Percentiles rank a stretch among this genome's conserved stretches.
These are phyloP conservation scores for Noctua comes DNA, from an alignment of 2,888 invertebrate genomes.

Conservation along the genomic window DNA sequence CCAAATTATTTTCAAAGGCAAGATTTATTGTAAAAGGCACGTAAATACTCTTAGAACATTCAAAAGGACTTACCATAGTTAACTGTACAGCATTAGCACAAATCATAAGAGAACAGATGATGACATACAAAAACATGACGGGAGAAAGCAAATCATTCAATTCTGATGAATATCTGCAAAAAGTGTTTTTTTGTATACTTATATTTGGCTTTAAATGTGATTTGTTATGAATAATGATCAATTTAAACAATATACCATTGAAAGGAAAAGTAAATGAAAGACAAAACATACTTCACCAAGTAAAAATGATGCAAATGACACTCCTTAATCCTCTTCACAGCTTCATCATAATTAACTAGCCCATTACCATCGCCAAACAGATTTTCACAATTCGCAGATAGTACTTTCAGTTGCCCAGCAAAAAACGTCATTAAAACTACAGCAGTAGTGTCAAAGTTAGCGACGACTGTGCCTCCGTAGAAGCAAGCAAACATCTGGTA, in stretches of 20 bases:
- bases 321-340: conserved; percentile 73
- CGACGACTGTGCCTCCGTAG: conserved; percentile 85
- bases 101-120: conserved; percentile 87
- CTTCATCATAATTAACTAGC: conserved; percentile 66
- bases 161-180: conserved; percentile 80
- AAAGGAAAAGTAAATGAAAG: conserved; percentile 2
- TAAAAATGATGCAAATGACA: conserved; percentile 79
- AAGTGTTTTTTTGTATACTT: background rate
- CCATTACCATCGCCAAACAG: conserved; percentile 73
- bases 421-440: conserved; percentile 85
- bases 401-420: conserved; percentile 81
- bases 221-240: background rate
- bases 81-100: conserved; percentile 85
- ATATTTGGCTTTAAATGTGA: background rate
- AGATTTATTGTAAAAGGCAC: background rate
- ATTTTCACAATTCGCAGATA: conserved; percentile 77
- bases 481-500: conserved; percentile 78
- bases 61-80: conserved; percentile 74
- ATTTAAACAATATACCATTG: background rate
- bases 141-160: conserved; percentile 84
- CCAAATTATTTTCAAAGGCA: background rate
- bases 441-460: conserved; percentile 83
- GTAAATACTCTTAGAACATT: too few relatives aligned
- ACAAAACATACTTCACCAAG: conserved; percentile 77
- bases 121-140: conserved; percentile 85